These are phyloP conservation scores for Melieria crassipennis DNA, from an alignment of 2,888 invertebrate genomes.

Conservation along the genomic window DNA sequence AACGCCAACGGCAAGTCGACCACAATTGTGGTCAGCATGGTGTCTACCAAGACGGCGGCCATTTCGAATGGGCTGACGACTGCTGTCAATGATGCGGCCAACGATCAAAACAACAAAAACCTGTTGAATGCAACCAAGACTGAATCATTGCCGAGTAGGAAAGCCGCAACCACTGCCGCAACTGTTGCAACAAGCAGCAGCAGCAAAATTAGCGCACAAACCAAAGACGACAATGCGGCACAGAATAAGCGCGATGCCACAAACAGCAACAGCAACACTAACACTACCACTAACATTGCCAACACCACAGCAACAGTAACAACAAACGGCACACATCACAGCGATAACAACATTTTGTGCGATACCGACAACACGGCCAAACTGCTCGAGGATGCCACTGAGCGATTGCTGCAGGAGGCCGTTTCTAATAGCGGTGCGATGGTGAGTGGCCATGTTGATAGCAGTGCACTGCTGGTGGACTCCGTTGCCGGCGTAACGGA, in stretches of 20 bases:
- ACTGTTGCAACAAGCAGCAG: constrained; percentile 58
- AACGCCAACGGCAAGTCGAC: constrained; percentile 50
- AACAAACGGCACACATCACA: constrained; percentile 22
- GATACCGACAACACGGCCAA: constrained; percentile 36
- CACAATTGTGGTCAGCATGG: constrained; percentile 63
- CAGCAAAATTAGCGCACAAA: constrained; percentile 53
- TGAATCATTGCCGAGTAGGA: constrained; percentile 43
- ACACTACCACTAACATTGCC: not conserved
- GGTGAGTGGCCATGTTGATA: constrained; percentile 31
- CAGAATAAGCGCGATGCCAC: constrained; percentile 31
- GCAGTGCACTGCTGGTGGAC: constrained; percentile 31
- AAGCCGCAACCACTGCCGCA: constrained; percentile 35
- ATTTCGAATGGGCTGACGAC: not conserved
- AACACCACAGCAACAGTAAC: not conserved
- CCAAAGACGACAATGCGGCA: constrained; percentile 35
- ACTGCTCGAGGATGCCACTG: constrained; percentile 51
- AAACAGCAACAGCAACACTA: constrained; percentile 32
- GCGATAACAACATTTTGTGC: not conserved
- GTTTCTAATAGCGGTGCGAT: constrained; percentile 57
- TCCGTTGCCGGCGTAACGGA: constrained; percentile 63
- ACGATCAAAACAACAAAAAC: constrained; percentile 59
- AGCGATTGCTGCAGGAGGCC: constrained; percentile 60
- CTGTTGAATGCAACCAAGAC: constrained; percentile 55
- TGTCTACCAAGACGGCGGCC: constrained; percentile 47
- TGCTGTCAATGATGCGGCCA: constrained; percentile 31